Base-by-base conservation (phyloP, 2,797 vertebrate species). In the Euphonia xanthogaster region DNA sequence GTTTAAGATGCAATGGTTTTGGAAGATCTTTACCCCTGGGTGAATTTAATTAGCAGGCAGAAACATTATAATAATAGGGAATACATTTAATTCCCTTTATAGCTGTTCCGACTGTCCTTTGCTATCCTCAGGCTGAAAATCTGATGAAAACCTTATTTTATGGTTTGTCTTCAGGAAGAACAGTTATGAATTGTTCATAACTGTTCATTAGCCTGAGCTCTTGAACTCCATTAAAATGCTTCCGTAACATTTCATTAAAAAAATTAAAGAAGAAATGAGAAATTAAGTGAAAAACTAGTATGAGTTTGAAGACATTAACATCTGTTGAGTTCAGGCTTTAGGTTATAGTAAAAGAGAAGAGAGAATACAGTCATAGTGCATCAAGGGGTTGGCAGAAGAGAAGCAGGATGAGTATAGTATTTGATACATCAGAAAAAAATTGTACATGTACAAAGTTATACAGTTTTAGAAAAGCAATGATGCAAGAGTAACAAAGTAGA, bases 161-260 rank as follows among this genome's bases (percentile, higher is more conserved):
- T 62, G 66, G 57, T 72, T 87, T 82, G 33, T 86, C 77, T 84
- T 81, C 74, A 81, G 74, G 74, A 89, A 85, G 35, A 72, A 47
- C 42, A 58, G 55, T 37, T 92, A 89, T 73, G 40, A 87, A 79
- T 70, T 66, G 60, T 76, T 93, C 70, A 42, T 93, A 95, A 91
- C 67, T 48, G 25, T 37, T 92, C 47, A 66, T 92, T 92, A 81
- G 60, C 31, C 30, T 53, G 28, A 85, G 77, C 37, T 70, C 39
- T 78, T 71, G 57, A 93, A 94, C 83, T 70, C 47, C 13, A 53
- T 85, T 82, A 79, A 89, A 88, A 94, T 70, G 30, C 33, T 93
- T 92, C 63, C 2, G 23, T 62, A 81, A 82, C 33, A 19, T 79
- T 87, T 85, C 7, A 42, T 55, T 70, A 0, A 77, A 57, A 76